A percentile compares a stretch with the other conserved stretches of the same genome.
phyloP scores from a whole-genome alignment of 2,888 invertebrate species.

The Conus canariensis region DNA sequence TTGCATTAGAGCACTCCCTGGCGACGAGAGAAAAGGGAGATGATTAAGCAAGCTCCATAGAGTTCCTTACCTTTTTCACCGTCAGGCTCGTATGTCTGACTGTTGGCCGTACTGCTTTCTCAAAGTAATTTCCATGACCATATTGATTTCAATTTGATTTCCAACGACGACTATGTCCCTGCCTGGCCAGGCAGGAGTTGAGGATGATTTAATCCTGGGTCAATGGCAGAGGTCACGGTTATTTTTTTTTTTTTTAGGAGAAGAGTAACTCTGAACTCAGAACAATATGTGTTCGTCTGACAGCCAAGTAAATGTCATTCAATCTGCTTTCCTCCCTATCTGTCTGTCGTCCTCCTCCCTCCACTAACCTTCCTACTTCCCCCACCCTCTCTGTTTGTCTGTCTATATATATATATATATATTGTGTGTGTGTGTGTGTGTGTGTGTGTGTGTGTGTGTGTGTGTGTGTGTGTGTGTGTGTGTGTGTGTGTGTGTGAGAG shows the following conservation, averaged over 20 bases:
- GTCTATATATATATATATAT: no score
- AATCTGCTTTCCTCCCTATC: no score
- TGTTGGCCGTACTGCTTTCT: slow-evolving; percentile 36
- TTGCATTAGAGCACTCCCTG: slow-evolving; percentile 39
- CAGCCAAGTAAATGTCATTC: no score
- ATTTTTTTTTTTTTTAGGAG: slow-evolving; percentile 9
- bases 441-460: no score
- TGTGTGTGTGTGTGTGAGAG: no score
- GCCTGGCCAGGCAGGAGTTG: slow-evolving; percentile 5
- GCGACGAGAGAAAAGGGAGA: slow-evolving; percentile 14
- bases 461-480: no score
- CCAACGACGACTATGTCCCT: slow-evolving; percentile 16
- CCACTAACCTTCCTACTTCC: no score
- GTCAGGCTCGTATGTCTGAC: not conserved
- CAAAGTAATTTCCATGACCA: slow-evolving; percentile 43
- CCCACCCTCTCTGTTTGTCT: no score
- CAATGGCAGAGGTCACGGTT: not conserved
- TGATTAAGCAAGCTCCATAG: slow-evolving; percentile 1
- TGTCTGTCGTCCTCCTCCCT: no score
- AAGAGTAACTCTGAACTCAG: no score
- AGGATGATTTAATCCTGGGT: slow-evolving; percentile 26
- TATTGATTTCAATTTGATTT: slow-evolving; percentile 45
- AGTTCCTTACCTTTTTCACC: slow-evolving; percentile 11
- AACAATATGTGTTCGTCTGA: no score
- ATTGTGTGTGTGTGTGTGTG: no score